Evolutionary conservation across 2,888 invertebrate genomes (phyloP), one percentile per base, ranked within the genome.

Genomic region (Limnephilus rhombicus): DNA sequence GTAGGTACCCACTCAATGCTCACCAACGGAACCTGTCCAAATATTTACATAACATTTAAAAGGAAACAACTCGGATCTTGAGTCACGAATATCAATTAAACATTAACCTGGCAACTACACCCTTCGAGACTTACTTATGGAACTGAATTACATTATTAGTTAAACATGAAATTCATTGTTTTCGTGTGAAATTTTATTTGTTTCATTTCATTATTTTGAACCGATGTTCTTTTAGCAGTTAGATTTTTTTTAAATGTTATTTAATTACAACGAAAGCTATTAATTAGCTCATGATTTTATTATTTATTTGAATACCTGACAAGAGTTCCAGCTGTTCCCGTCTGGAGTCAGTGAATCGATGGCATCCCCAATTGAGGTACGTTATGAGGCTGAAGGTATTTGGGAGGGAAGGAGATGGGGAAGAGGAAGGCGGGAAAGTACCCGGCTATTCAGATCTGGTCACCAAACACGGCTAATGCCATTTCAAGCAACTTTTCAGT

Each of bases 11-110:
- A 68, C n/a, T 4, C 68, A 68, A 24, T 68, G 68, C 68, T 24
- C 83, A 24, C 83, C 31, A 34, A 83, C 83, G 37, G 68, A 90
- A 92, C 90, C 91, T 92, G 93, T 93, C 93, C 91, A 93, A 93
- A 92, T 90, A 90, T 93, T 92, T 93, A 92, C 92, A 80, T 45
- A 92, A 53, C 80, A 37, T 91, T 86, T 85, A 91, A 91, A 89
- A 89, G 37, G 45, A 89, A 92, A 92, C 91, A n/a, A 68, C 68
- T 68, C 68, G 68, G 24, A 68, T 68, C 68, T 68, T n/a, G 24
- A 68, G 91, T 89, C 92, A 92, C 81, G 92, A 80, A 85, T 31
- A 81, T 41, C 81, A 41, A 83, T 83, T 41, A 83, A 83, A 83
- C 37, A 83, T 83, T 34, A 83, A 83, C 68, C 9, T 68, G 68